Conservation (phyloP, 2,113 vertebrate species). For the Calyptomena viridis region DNA sequence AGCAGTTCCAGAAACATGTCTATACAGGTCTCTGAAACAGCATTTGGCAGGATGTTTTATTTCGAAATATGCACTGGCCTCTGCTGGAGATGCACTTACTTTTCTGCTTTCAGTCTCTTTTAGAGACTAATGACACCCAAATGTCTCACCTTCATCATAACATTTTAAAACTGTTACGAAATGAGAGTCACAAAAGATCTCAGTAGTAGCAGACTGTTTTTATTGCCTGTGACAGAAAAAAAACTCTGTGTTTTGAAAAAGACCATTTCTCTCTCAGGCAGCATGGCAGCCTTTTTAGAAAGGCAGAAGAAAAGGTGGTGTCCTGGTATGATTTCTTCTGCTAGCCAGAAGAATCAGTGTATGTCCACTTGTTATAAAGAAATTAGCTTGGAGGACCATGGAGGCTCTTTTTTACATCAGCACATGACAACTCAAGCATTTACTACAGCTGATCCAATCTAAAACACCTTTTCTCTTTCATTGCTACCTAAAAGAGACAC, state of each 20-base stretch:
- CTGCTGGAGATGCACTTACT: background rate
- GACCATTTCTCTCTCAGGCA: background rate
- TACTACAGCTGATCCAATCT: background rate
- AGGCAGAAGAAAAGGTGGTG: background rate
- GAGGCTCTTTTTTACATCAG: background rate
- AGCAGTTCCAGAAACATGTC: background rate
- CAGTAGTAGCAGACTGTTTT: background rate
- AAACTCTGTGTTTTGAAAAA: background rate
- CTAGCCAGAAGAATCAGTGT: background rate
- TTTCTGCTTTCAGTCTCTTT: background rate
- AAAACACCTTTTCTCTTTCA: background rate
- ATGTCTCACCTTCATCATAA: background rate
- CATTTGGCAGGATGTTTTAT: background rate
- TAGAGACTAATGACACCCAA: background rate
- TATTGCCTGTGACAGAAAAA: background rate
- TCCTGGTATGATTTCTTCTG: background rate
- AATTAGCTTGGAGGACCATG: background rate
- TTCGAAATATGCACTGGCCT: background rate
- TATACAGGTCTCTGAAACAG: background rate
- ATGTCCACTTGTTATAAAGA: background rate
- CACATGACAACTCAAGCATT: background rate
- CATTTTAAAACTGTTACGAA: background rate
- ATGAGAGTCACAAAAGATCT: background rate
- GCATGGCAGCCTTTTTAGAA: background rate
- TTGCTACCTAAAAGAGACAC: background rate